Evolutionary conservation across 2,113 vertebrate genomes (phyloP).

Genomic region (Erythrocebus patas): DNA sequence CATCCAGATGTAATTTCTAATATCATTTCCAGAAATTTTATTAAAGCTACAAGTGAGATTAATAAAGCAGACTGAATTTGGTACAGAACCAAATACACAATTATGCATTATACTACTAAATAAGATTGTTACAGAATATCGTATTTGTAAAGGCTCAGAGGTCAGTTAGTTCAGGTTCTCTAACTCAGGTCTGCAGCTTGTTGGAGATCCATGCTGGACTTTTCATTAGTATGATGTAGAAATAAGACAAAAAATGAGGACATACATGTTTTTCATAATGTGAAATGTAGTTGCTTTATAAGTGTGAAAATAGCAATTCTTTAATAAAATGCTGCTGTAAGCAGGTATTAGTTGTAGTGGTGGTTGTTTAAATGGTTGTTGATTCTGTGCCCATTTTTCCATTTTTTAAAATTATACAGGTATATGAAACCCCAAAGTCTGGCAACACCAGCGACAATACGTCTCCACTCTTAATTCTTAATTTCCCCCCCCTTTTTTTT

Average conservation of each 20-base stretch:
- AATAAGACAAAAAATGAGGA: neutral
- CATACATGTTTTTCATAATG: neutral
- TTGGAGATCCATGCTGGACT: neutral
- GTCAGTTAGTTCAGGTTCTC: neutral
- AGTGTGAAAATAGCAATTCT: neutral
- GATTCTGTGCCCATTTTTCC: neutral
- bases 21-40: constrained; percentile 13
- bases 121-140: neutral
- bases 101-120: neutral
- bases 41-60: neutral
- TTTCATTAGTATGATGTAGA: neutral
- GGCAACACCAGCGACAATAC: neutral
- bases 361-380: neutral
- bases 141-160: neutral
- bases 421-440: neutral
- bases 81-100: neutral
- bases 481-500: neutral
- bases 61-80: neutral
- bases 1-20: neutral
- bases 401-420: neutral
- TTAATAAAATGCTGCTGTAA: neutral
- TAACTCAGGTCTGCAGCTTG: neutral
- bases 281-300: neutral
- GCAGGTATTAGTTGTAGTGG: neutral
- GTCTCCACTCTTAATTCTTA: neutral